Percentiles rank a stretch among this genome's conserved stretches.
Conservation (phyloP, 1,140 invertebrate species). For the Solenopsis invicta region DNA sequence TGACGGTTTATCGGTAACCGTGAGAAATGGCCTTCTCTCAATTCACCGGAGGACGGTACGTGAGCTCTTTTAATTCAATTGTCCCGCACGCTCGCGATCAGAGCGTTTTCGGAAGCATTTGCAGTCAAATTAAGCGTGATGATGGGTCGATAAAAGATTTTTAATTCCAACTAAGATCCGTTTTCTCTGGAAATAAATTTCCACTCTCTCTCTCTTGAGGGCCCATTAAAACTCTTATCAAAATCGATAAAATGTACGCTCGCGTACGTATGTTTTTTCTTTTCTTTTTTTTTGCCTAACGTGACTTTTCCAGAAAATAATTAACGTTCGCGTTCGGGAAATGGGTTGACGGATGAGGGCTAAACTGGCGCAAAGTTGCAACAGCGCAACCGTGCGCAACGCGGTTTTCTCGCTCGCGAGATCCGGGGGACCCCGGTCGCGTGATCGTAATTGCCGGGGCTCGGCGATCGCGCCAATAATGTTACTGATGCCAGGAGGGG, state of each 20-base stretch:
- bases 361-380: slow-evolving; percentile 46
- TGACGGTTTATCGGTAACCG: slow-evolving; percentile 34
- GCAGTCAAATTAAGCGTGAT: slow-evolving; percentile 13
- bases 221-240: slow-evolving; percentile 9
- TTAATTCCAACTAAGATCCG: background rate
- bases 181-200: slow-evolving; percentile 8
- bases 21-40: slow-evolving; percentile 18
- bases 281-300: slow-evolving; percentile 8
- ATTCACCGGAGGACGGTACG: background rate
- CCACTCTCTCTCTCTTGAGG: background rate
- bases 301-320: slow-evolving; percentile 61
- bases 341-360: slow-evolving; percentile 56
- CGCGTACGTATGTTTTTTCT: background rate
- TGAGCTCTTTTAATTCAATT: slow-evolving; percentile 27
- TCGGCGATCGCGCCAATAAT: slow-evolving; percentile 58
- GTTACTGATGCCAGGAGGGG: slow-evolving; percentile 20
- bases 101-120: background rate
- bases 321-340: slow-evolving; percentile 54
- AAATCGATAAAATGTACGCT: background rate
- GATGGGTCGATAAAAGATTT: slow-evolving; percentile 29
- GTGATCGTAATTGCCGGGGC: slow-evolving; percentile 57
- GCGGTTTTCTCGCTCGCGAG: slow-evolving; percentile 49
- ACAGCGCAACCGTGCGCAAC: slow-evolving; percentile 34
- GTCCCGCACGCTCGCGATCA: background rate
- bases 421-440: slow-evolving; percentile 33